A percentile compares a stretch with the other conserved stretches of the same genome.
Conservation (phyloP, 1,140 invertebrate species). For the Drosophila biarmipes region DNA sequence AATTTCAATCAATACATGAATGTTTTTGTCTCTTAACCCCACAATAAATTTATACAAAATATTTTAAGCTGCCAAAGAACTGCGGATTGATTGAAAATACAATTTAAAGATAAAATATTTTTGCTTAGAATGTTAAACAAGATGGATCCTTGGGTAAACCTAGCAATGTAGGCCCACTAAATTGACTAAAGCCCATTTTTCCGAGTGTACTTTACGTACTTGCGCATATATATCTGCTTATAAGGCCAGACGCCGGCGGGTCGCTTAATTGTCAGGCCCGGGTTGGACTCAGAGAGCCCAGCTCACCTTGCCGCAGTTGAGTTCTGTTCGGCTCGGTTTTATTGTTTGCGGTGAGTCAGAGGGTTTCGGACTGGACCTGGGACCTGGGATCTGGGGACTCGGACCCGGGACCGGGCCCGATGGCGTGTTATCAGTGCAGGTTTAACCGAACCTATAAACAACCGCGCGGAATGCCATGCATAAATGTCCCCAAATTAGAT, state of each 20-base stretch:
- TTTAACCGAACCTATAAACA: constrained; percentile 85
- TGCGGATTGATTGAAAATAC: too few species aligned
- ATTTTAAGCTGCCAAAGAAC: too few species aligned
- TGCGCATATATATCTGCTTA: constrained; percentile 18
- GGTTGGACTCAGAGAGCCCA: constrained; percentile 8
- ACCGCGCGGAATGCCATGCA: constrained; percentile 84
- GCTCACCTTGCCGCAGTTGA: constrained; percentile 8
- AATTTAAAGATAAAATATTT: too few species aligned
- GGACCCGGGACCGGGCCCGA: constrained; percentile 1
- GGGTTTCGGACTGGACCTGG: constrained; percentile 21
- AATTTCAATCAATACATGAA: too few species aligned
- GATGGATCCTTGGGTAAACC: too few species aligned
- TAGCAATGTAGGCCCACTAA: neutral
- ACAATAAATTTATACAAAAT: too few species aligned
- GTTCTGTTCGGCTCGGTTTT: constrained; percentile 35
- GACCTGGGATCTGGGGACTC: neutral
- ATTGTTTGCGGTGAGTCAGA: constrained; percentile 57
- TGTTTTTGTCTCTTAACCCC: too few species aligned
- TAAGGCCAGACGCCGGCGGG: constrained; percentile 43
- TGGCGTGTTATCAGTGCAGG: constrained; percentile 82
- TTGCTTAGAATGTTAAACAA: neutral
- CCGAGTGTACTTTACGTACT: constrained; percentile 24
- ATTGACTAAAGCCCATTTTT: neutral
- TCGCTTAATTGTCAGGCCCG: constrained; percentile 52
- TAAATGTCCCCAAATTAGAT: constrained; percentile 85